A percentile compares a stretch with the other conserved stretches of the same genome.
Conservation (phyloP, 2,797 vertebrate genomes). For the Poeciliopsis gracilis region DNA sequence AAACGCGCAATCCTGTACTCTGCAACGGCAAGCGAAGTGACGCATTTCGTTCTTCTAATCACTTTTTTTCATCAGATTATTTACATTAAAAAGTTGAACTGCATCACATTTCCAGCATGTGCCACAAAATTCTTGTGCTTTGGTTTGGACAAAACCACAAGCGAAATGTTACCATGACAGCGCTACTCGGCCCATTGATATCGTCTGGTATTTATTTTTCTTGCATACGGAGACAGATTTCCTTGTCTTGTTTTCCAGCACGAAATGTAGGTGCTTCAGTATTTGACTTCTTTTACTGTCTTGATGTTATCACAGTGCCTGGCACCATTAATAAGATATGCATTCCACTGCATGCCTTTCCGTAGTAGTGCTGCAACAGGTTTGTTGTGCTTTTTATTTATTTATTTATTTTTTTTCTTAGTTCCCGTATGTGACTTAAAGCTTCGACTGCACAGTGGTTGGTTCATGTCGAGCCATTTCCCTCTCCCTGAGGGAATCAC, state of each 20-base stretch:
- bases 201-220: not conserved
- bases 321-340: not conserved
- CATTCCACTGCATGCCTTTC: conserved; percentile 5
- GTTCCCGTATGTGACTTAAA: not conserved
- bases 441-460: not conserved
- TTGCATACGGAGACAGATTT: not conserved
- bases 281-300: not conserved
- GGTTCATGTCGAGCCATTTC: conserved; percentile 2
- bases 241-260: not conserved
- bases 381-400: not conserved
- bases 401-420: not conserved
- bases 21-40: not conserved
- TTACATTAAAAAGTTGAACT: not conserved
- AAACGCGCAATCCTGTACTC: not conserved
- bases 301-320: not conserved
- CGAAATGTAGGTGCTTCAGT: not conserved
- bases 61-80: not conserved
- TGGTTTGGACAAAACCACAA: not conserved
- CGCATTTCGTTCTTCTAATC: not conserved
- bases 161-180: not conserved
- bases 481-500: conserved; percentile 4
- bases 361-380: conserved; percentile 1
- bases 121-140: not conserved
- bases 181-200: not conserved
- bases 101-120: not conserved